Percentiles rank a stretch among this genome's conserved stretches.
phyloP scores from a whole-genome alignment of 2,797 vertebrate genomes.

The Remorina albescens region DNA sequence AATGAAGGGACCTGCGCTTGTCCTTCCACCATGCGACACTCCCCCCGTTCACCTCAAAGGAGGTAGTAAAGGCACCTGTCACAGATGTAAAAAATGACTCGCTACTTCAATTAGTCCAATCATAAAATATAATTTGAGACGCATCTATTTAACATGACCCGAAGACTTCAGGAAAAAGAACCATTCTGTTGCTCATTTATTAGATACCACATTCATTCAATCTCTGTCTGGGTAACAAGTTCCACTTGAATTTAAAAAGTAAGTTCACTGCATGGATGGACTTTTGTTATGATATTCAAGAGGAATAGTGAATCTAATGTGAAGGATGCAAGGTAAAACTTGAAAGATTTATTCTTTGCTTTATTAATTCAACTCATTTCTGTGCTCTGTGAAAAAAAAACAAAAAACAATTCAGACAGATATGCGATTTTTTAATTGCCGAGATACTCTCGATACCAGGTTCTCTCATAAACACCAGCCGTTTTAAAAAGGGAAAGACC shows the following conservation, averaged over 20 bases:
- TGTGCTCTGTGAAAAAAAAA: constrained; percentile 27
- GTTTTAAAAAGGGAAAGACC: constrained; percentile 3
- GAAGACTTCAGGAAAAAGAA: constrained; percentile 37
- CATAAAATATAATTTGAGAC: constrained; percentile 68
- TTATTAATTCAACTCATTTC: constrained; percentile 23
- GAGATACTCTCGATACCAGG: not conserved
- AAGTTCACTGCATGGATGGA: constrained; percentile 24
- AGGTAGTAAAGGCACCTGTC: constrained; percentile 60
- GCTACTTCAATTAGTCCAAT: constrained; percentile 74
- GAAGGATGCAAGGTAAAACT: constrained; percentile 37
- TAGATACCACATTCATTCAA: constrained; percentile 53
- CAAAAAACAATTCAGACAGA: constrained; percentile 20
- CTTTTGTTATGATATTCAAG: constrained; percentile 60
- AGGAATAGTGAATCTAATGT: constrained; percentile 34
- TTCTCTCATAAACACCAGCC: not conserved
- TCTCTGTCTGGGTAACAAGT: constrained; percentile 27
- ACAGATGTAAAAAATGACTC: constrained; percentile 65
- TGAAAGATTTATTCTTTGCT: constrained; percentile 26
- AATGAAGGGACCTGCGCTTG: constrained; percentile 56
- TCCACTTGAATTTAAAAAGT: constrained; percentile 48
- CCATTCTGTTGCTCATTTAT: constrained; percentile 62
- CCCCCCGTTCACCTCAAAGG: constrained; percentile 23
- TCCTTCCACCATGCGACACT: constrained; percentile 52
- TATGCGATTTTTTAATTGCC: not conserved
- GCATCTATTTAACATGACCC: constrained; percentile 66